These are phyloP conservation scores for Romanogobio albipinnatus DNA, from an alignment of 2,113 vertebrate genomes.

Conservation along the genomic window DNA sequence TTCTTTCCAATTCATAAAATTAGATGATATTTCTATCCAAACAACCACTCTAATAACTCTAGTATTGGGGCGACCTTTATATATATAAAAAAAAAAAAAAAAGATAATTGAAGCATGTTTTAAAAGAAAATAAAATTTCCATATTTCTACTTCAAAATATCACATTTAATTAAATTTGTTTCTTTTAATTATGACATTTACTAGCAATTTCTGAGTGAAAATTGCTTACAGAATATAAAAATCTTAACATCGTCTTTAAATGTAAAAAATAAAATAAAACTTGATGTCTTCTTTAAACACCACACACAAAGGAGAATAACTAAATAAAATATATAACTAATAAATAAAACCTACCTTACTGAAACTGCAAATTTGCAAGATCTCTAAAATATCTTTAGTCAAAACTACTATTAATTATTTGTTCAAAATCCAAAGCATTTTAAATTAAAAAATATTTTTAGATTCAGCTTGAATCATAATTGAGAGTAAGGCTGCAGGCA, in stretches of 20 bases:
- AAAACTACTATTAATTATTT: conserved; percentile 60
- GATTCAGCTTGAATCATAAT: conserved; percentile 65
- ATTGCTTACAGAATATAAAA: not conserved
- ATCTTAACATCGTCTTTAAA: not conserved
- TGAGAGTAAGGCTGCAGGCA: conserved; percentile 65
- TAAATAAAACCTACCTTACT: not conserved
- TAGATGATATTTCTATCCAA: conserved; percentile 66
- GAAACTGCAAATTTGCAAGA: not conserved
- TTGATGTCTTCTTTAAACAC: not conserved
- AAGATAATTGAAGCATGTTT: not conserved
- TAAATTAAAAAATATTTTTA: conserved; percentile 71
- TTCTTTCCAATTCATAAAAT: conserved; percentile 73
- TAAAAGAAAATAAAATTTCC: not conserved
- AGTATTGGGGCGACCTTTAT: too few species aligned
- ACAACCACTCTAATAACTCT: not conserved
- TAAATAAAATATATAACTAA: not conserved
- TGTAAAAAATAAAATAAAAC: not conserved
- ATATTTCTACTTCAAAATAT: not conserved
- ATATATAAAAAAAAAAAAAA: too few species aligned
- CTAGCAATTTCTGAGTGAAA: not conserved
- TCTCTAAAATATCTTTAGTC: not conserved
- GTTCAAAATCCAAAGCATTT: conserved; percentile 64
- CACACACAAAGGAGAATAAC: not conserved
- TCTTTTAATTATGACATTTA: not conserved
- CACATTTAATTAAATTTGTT: not conserved